Evolutionary conservation across 2,797 vertebrate genomes (phyloP).

Genomic region (Gallirallus australis): DNA sequence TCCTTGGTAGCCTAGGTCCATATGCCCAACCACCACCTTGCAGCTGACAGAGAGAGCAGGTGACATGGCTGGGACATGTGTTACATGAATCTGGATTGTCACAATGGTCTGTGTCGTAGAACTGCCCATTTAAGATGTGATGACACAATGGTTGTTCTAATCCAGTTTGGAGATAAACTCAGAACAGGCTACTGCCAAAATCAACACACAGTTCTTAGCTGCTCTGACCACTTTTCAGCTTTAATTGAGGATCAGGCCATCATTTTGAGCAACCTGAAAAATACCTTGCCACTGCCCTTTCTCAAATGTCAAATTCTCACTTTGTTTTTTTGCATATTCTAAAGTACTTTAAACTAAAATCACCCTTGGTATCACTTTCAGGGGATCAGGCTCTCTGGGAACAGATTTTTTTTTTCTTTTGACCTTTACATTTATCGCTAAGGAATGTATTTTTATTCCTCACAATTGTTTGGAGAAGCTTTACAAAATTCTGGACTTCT

Average conservation of each 20-base stretch:
- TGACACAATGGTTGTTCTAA: not conserved
- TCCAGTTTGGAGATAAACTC: not conserved
- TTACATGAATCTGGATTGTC: too few relatives aligned
- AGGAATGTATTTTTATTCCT: slow-evolving; percentile 7
- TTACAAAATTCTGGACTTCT: not conserved
- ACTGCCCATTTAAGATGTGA: not conserved
- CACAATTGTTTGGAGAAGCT: not conserved
- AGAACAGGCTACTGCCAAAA: not conserved
- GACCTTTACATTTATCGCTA: not conserved
- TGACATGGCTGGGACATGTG: too few relatives aligned
- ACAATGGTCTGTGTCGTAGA: not conserved
- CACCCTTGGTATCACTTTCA: not conserved
- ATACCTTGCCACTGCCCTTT: not conserved
- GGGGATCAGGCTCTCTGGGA: not conserved
- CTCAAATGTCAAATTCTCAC: slow-evolving; percentile 5
- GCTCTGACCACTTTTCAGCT: not conserved
- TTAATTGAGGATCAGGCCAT: not conserved
- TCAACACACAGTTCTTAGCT: not conserved
- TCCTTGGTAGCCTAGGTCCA: too few relatives aligned
- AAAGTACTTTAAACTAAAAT: slow-evolving; percentile 10
- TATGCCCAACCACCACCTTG: too few relatives aligned
- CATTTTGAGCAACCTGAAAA: not conserved
- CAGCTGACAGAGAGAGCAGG: too few relatives aligned
- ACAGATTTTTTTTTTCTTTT: not conserved
- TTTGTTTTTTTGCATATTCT: not conserved